These are phyloP conservation scores for Scomber scombrus DNA, from an alignment of 2,113 vertebrate species.

Conservation along the genomic window DNA sequence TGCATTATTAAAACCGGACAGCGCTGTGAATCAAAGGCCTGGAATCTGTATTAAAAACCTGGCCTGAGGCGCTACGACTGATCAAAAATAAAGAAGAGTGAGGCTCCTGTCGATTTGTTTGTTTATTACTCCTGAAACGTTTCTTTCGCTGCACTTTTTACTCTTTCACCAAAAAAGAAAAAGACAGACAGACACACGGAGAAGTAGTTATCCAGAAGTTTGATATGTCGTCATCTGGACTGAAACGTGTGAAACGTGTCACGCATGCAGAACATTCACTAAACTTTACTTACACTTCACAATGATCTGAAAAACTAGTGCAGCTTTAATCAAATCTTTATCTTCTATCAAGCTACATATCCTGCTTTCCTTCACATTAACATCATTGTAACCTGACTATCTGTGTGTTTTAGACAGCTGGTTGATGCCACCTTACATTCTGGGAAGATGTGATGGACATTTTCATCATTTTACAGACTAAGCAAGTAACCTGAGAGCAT, in stretches of 20 bases:
- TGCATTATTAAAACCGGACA: constrained; percentile 83
- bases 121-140: constrained; percentile 55
- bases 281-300: too few relatives aligned
- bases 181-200: neutral
- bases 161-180: neutral
- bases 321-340: neutral
- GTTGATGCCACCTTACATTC: too few relatives aligned
- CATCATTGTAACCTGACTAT: too few relatives aligned
- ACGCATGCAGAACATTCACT: neutral
- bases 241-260: neutral
- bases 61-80: constrained; percentile 68
- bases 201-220: neutral
- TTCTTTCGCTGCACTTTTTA: neutral
- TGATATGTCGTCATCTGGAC: neutral
- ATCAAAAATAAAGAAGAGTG: constrained; percentile 63
- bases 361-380: too few relatives aligned
- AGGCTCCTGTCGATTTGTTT: constrained; percentile 65
- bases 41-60: constrained; percentile 67
- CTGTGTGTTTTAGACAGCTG: too few relatives aligned
- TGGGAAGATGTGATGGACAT: too few relatives aligned
- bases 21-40: constrained; percentile 74
- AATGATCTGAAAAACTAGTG: too few relatives aligned
- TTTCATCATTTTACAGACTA: too few relatives aligned
- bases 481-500: too few relatives aligned
- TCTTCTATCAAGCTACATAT: neutral